phyloP scores from a whole-genome alignment of 2,888 invertebrate species.

The Plebejus argus region DNA sequence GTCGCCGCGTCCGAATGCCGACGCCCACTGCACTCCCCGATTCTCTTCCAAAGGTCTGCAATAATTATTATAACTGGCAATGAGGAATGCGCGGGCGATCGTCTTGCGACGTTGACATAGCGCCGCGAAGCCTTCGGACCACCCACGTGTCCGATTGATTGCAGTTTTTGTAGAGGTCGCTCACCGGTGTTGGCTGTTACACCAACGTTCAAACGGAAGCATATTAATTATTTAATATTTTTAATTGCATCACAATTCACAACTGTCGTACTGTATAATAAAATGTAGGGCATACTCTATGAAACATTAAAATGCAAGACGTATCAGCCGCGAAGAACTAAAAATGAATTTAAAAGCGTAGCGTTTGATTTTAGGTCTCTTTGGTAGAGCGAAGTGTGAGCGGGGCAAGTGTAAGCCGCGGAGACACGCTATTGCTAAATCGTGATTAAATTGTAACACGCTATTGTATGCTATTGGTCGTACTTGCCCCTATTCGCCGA shows the following conservation, averaged over 20 bases:
- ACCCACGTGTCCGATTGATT: slow-evolving; percentile 43
- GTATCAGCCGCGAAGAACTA: neutral
- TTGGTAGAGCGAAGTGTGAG: no score
- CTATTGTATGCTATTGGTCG: no score
- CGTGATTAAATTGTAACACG: no score
- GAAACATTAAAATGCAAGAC: neutral
- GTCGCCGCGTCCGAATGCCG: slow-evolving; percentile 42
- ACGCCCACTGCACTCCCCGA: slow-evolving; percentile 43
- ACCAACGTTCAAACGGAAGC: neutral
- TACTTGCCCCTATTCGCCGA: no score
- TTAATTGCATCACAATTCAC: neutral
- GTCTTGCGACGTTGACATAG: neutral
- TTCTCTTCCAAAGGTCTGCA: slow-evolving; percentile 57
- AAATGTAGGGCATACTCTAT: neutral
- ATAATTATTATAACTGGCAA: slow-evolving; percentile 56
- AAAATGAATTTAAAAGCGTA: neutral
- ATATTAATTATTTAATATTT: slow-evolving; percentile 18
- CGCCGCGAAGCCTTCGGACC: slow-evolving; percentile 29
- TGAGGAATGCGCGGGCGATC: slow-evolving; percentile 34
- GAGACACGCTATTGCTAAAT: no score
- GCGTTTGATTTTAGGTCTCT: neutral
- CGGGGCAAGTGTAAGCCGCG: no score
- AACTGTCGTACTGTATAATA: neutral
- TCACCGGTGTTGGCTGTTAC: slow-evolving; percentile 13
- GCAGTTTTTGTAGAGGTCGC: slow-evolving; percentile 38